Conservation (phyloP, 2,113 vertebrate species). For the Chaetodon trifascialis region DNA sequence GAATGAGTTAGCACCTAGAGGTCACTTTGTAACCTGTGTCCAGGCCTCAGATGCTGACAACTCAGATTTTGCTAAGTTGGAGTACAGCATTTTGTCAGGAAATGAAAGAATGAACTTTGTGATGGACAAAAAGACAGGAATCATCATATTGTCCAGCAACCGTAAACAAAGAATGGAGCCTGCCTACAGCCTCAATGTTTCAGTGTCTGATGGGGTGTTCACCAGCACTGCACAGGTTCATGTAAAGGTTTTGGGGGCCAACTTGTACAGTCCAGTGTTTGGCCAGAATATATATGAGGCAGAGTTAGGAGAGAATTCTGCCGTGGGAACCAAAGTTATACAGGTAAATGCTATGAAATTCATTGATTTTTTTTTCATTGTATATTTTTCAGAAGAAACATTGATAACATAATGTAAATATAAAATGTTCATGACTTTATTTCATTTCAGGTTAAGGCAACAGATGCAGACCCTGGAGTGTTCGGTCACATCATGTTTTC, state of each 20-base stretch:
- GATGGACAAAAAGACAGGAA: slow-evolving; percentile 90
- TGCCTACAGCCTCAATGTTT: slow-evolving; percentile 93
- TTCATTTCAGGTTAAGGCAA: slow-evolving; percentile 85
- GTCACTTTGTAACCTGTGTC: slow-evolving; percentile 96
- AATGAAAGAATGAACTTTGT: slow-evolving; percentile 93
- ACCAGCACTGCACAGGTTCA: slow-evolving; percentile 97
- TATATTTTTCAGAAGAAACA: neutral
- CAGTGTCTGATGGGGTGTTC: slow-evolving; percentile 95
- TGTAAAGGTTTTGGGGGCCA: slow-evolving; percentile 90
- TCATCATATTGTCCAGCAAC: slow-evolving; percentile 92
- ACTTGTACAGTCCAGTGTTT: slow-evolving; percentile 93
- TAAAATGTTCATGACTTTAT: neutral
- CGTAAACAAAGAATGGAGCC: slow-evolving; percentile 93
- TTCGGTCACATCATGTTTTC: slow-evolving; percentile 90
- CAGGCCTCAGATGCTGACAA: slow-evolving; percentile 96
- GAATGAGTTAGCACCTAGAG: slow-evolving; percentile 93
- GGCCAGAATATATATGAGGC: slow-evolving; percentile 90
- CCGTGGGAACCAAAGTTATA: slow-evolving; percentile 90
- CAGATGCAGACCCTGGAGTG: slow-evolving; percentile 90
- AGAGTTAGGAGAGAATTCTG: slow-evolving; percentile 92
- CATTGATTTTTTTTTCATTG: neutral
- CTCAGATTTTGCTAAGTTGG: slow-evolving; percentile 90
- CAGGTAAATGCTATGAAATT: slow-evolving; percentile 80
- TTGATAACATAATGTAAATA: neutral
- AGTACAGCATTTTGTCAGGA: slow-evolving; percentile 95